A percentile compares a stretch with the other conserved stretches of the same genome.
phyloP scores from a whole-genome alignment of 1,140 invertebrate species.

The Aphelenchoides fujianensis region DNA sequence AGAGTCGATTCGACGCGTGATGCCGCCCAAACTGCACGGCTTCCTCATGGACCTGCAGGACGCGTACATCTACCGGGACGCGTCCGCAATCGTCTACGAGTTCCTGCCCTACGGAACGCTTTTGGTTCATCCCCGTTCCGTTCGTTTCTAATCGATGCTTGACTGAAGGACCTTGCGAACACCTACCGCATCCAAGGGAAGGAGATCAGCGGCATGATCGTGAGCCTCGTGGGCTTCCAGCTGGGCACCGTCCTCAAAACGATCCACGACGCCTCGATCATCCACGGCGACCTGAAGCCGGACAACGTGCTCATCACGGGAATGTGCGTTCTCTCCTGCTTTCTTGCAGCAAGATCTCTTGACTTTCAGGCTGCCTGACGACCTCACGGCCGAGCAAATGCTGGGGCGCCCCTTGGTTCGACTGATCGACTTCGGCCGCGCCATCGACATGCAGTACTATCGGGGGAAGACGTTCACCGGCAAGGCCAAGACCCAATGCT shows the following conservation, averaged over 20 bases:
- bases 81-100: slow-evolving; percentile 46
- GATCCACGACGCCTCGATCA: slow-evolving; percentile 39
- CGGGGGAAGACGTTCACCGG: slow-evolving; percentile 33
- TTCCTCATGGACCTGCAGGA: slow-evolving; percentile 41
- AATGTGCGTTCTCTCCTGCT: slow-evolving; percentile 36
- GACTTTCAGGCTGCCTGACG: slow-evolving; percentile 14
- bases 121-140: no score
- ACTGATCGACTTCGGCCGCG: slow-evolving; percentile 43
- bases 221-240: slow-evolving; percentile 36
- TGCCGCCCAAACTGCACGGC: slow-evolving; percentile 15
- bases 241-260: slow-evolving; percentile 30
- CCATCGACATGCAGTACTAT: slow-evolving; percentile 45
- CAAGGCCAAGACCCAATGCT: slow-evolving; percentile 40
- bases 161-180: slow-evolving; percentile 41
- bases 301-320: slow-evolving; percentile 36
- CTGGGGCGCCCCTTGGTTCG: slow-evolving; percentile 32
- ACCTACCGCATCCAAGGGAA: slow-evolving; percentile 28
- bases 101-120: slow-evolving; percentile 41
- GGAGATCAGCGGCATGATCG: slow-evolving; percentile 31
- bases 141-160: background rate
- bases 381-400: background rate
- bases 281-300: slow-evolving; percentile 46
- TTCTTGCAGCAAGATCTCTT: background rate
- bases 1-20: background rate
- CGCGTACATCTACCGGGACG: slow-evolving; percentile 42